Evolutionary conservation across 2,888 invertebrate genomes (phyloP).

Genomic region (Catotricha subobsoleta): DNA sequence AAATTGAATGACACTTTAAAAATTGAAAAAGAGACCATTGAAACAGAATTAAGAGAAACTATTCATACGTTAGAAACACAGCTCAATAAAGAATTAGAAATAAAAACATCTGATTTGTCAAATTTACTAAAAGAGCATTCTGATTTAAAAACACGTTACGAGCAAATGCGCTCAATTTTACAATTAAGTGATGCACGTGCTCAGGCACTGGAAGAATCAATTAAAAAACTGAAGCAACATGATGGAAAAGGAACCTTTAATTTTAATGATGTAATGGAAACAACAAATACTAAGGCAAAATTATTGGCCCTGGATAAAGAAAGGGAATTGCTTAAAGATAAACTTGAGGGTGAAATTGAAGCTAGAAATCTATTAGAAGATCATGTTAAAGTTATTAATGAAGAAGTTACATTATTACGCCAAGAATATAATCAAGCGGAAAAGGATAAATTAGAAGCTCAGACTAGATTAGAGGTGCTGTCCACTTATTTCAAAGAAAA

Average conservation of each 20-base stretch:
- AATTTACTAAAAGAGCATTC: slow-evolving; percentile 22
- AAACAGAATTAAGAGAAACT: slow-evolving; percentile 22
- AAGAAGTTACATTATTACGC: slow-evolving; percentile 36
- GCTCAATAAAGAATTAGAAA: slow-evolving; percentile 21
- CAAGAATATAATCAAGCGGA: slow-evolving; percentile 45
- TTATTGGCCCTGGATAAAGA: slow-evolving; percentile 36
- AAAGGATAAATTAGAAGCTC: slow-evolving; percentile 54
- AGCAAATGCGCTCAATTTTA: slow-evolving; percentile 21
- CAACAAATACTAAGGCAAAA: slow-evolving; percentile 40
- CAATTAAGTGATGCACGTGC: slow-evolving; percentile 25
- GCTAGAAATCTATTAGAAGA: slow-evolving; percentile 30
- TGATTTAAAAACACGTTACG: slow-evolving; percentile 18
- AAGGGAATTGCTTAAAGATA: slow-evolving; percentile 27
- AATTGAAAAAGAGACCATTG: slow-evolving; percentile 25
- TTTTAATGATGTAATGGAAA: slow-evolving; percentile 34
- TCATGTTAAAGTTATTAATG: slow-evolving; percentile 27
- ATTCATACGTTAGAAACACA: neutral
- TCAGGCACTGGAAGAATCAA: slow-evolving; percentile 31
- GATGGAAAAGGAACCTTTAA: slow-evolving; percentile 26
- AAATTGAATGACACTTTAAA: slow-evolving; percentile 35
- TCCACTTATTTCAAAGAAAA: slow-evolving; percentile 82
- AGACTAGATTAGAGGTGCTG: slow-evolving; percentile 68
- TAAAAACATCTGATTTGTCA: slow-evolving; percentile 24
- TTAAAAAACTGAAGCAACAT: slow-evolving; percentile 29
- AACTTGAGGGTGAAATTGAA: slow-evolving; percentile 30